Evolutionary conservation across 2,113 vertebrate species (phyloP), one percentile per base, ranked within the genome.

Genomic region (Grallaria varia): DNA sequence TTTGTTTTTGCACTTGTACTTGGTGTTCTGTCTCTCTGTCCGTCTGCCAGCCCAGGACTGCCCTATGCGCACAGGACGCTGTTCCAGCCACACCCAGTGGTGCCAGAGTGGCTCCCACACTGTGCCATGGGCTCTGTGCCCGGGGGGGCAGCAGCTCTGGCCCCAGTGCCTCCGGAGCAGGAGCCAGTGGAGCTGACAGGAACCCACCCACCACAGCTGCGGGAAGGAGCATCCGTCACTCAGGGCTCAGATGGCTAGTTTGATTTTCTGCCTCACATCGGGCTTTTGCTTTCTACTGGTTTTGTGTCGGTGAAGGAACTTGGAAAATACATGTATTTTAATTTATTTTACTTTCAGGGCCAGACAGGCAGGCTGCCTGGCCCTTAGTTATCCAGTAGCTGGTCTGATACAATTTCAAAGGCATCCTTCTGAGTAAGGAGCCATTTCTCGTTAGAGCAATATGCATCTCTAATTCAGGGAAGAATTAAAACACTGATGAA

Each of bases 1-100:
- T 56, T 35, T 63, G 35, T 85, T 94, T 90, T 98, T 98, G 98
- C 97, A 97, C 98, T 98, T 96, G 92, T 75, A 67, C 87, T 79
- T 71, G 73, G 91, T 74, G 56, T 94, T 52, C 92, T 10, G 75
- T 96, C 89, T 80, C 24, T 93, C 27, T 44, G 59, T 96, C 93
- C 63, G 93, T 85, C 62, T 55, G 95, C 96, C 96, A 91, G 95
- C 74, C 78, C 6, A 31, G 88, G 88, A 55, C 97, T 78, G 95
- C 92, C 95, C 85, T 94, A 91, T 97, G 91, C 76, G 96, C 96
- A 96, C 52, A 91, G 87, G 79, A 80, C 35, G 60, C 72, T 85
- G 56, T 42, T 69, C n/a, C 55, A 10, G 12, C 25, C 55, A 11
- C 4, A 45, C 62, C 87, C 89, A 45, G 95, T 50, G 52, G 42